Base-by-base conservation (phyloP, 2,888 invertebrate species). In the Chymomyza amoena region DNA sequence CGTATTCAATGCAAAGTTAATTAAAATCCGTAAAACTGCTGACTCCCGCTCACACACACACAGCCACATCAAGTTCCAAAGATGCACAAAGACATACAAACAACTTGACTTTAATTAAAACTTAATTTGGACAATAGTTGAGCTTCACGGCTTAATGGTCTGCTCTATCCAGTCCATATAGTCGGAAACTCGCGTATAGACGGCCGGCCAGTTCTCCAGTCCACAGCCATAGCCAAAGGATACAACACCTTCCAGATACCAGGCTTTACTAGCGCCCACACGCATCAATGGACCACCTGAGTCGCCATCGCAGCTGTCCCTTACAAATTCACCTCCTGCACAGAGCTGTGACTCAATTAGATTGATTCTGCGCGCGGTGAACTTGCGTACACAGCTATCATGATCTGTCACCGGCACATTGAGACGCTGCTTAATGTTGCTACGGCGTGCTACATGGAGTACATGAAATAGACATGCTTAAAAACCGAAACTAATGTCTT, bases 91-190 rank as follows among this genome's bases (percentile, higher is more conserved):
- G 28, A 39, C 50, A 67, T 39, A 45, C 61, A 70, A 64, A 67
- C 50, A 60, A 70, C 71, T 69, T 68, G 63, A 28, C 67, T 88
- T 79, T 86, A 88, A 86, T 88, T 84, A 86, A 76, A 88, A 86
- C 71, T 76, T 76, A 70, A 72, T 76, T 68, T 70, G 64, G 63
- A 80, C 84, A 80, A 77, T 69, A 72, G 70, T 65, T 64, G 62
- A 64, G 16, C 50, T 51, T 89, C 86, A 93, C 4, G 92, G 90
- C 59, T 83, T 89, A 15, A 92, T 91, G 90, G 91, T 92, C 50
- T 93, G 91, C 61, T 94, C 85, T 80, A 96, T 95, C 96, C 96
- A 96, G 70, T 94, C 93, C 66, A 94, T 89, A 84, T 94, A 95
- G 15, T 93, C 91, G 0, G 93, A 90, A 1, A 95, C 93, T 54